Evolutionary conservation across 2,888 invertebrate species (phyloP).

Genomic region (Archaeoteleia sp.): DNA sequence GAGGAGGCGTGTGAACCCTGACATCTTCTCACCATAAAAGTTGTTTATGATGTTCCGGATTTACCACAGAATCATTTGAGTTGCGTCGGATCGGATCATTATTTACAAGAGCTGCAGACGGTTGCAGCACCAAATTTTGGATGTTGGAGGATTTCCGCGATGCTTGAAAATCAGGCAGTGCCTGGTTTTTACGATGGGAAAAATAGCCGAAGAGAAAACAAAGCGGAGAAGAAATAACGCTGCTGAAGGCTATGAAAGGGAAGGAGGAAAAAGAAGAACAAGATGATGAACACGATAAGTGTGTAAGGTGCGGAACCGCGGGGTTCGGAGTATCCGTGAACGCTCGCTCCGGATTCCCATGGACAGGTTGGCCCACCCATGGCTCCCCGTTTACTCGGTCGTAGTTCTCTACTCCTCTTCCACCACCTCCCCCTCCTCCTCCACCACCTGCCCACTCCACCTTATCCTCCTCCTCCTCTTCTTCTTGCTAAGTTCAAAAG

Average conservation of each 20-base stretch:
- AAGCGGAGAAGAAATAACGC: conserved; percentile 5
- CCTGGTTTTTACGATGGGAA: too few species aligned
- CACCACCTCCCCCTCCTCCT: conserved; percentile 7
- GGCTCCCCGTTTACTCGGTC: conserved; percentile 59
- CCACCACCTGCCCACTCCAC: conserved; percentile 26
- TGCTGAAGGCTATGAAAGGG: conserved; percentile 11
- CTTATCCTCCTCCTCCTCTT: conserved; percentile 20
- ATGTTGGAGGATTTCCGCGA: too few species aligned
- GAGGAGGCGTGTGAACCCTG: conserved; percentile 70
- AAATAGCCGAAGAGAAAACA: too few species aligned
- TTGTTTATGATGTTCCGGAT: conserved; percentile 55
- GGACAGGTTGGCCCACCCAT: conserved; percentile 74
- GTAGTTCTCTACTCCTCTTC: conserved; percentile 25
- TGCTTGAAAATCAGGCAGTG: too few species aligned
- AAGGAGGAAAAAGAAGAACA: conserved; percentile 18
- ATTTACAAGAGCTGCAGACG: too few species aligned
- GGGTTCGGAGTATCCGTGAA: conserved; percentile 55
- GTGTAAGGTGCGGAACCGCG: conserved; percentile 54
- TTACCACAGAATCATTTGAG: conserved; percentile 1
- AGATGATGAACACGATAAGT: conserved; percentile 38
- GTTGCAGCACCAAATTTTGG: too few species aligned
- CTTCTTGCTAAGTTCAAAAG: conserved; percentile 41
- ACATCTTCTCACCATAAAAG: conserved; percentile 64
- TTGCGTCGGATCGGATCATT: too few species aligned
- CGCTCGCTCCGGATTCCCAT: conserved; percentile 60